phyloP scores from a whole-genome alignment of 2,797 vertebrate genomes.

The Loriculus beryllinus region DNA sequence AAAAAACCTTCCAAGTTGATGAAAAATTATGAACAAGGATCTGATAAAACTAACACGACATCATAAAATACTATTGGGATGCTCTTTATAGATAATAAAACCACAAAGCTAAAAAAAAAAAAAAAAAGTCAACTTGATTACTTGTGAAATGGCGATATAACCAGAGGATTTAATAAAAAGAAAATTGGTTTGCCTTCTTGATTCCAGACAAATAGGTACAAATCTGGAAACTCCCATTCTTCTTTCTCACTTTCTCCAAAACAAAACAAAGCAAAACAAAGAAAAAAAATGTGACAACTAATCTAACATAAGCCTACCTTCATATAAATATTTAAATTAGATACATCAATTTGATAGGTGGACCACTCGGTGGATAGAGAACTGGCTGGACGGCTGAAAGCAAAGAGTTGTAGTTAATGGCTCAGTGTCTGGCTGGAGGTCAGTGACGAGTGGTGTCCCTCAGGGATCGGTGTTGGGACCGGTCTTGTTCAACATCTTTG shows the following conservation, averaged over 20 bases:
- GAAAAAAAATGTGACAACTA: background rate
- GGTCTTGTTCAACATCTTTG: too few species aligned
- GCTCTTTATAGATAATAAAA: background rate
- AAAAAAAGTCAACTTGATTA: background rate
- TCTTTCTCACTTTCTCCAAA: background rate
- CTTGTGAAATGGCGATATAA: background rate
- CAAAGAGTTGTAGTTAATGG: too few species aligned
- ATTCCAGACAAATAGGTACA: background rate
- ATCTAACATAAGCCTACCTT: background rate
- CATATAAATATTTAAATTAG: background rate
- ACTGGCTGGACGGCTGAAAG: accelerated
- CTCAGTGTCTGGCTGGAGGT: too few species aligned
- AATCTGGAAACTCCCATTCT: background rate
- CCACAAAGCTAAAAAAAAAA: background rate
- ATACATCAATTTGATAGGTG: too few species aligned
- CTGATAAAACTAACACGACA: background rate
- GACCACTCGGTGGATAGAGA: too few species aligned
- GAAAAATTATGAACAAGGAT: background rate
- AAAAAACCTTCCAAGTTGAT: background rate
- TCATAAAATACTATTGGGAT: background rate
- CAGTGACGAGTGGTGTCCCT: too few species aligned
- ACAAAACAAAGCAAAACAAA: background rate
- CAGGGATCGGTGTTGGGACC: too few species aligned
- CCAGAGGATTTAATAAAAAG: background rate
- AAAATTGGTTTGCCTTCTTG: background rate